Evolutionary conservation across 1,140 invertebrate species (phyloP).

Genomic region (Branchinecta lindahli): DNA sequence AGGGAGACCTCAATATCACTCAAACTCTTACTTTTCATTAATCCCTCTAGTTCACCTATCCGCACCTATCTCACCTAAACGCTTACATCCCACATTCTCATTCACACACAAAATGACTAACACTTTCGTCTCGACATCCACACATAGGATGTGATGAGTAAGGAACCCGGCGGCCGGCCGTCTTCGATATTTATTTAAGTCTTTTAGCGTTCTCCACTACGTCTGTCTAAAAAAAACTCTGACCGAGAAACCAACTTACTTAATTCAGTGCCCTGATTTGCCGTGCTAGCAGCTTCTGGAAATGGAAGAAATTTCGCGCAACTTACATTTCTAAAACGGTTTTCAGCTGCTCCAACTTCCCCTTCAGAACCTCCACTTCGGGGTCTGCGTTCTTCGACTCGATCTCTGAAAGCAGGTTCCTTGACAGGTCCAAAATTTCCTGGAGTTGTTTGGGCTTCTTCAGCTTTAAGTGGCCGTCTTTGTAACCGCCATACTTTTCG

Average conservation of each 20-base stretch:
- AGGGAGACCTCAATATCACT: too few relatives aligned
- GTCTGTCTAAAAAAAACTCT: too few relatives aligned
- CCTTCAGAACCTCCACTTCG: conserved; percentile 91
- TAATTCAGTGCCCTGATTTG: background rate
- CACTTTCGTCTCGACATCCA: too few relatives aligned
- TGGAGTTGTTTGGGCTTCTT: conserved; percentile 95
- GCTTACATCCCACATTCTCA: too few relatives aligned
- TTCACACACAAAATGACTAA: too few relatives aligned
- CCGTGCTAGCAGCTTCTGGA: background rate
- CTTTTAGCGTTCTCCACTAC: too few relatives aligned
- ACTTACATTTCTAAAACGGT: conserved; percentile 94
- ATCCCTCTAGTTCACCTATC: too few relatives aligned
- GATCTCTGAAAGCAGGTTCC: conserved; percentile 71
- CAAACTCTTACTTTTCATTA: too few relatives aligned
- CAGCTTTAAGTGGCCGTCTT: conserved; percentile 88
- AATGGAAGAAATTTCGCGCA: conserved; percentile 12
- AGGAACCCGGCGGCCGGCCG: too few relatives aligned
- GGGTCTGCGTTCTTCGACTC: conserved; percentile 64
- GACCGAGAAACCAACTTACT: background rate
- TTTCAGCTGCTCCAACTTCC: conserved; percentile 93
- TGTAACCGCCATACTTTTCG: conserved; percentile 90
- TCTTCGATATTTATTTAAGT: too few relatives aligned
- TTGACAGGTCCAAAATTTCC: conserved; percentile 88
- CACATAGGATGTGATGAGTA: too few relatives aligned
- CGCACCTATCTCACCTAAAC: too few relatives aligned